Base-by-base conservation (phyloP, 2,797 vertebrate genomes). In the Catostomus latipinnis region DNA sequence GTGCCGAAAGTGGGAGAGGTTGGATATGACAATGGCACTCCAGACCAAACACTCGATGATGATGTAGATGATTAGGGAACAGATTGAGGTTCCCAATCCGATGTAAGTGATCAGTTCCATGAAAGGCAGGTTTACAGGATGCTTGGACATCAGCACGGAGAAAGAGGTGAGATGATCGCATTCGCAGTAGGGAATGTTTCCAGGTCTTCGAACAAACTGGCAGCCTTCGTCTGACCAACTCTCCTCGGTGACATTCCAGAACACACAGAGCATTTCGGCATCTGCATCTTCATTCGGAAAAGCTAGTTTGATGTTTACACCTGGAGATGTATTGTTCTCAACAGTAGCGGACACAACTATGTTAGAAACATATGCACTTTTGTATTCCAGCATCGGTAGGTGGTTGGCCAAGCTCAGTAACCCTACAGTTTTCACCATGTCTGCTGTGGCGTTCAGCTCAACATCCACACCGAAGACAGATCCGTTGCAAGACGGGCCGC, bases 151-250 rank as follows among this genome's bases (percentile, higher is more conserved):
- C 52, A 96, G 90, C 67, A 92, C 89, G 1, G 94, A 91, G 84
- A 96, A 96, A 0, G 95, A 86, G 11, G 95, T 95, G 78, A 95
- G 88, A 81, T 96, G 95, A 70, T 60, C 80, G 85, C 95, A 96
- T 48, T 66, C 14, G 5, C 95, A 96, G 48, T 66, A 0, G 5
- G 75, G 89, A 5, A 0, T 1, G 73, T 90, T 88, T 0, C 8
- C 8, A 0, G 6, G 11, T 1, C 1, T 50, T 0, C 0, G 0
- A 6, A 57, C 50, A 14, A 46, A 58, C 0, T 0, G 0, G 69
- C 94, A 96, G 54, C 95, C 95, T 0, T 4, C 0, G 0, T 61
- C 0, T 1, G 93, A 93, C 94, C 94, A 95, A 0, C 62, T 0
- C 0, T 0, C 0, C 0, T 0, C 0, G 0, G 0, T 18, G 9